These are phyloP conservation scores for Tylochromis polylepis DNA, from an alignment of 2,113 vertebrate species.

Conservation along the genomic window DNA sequence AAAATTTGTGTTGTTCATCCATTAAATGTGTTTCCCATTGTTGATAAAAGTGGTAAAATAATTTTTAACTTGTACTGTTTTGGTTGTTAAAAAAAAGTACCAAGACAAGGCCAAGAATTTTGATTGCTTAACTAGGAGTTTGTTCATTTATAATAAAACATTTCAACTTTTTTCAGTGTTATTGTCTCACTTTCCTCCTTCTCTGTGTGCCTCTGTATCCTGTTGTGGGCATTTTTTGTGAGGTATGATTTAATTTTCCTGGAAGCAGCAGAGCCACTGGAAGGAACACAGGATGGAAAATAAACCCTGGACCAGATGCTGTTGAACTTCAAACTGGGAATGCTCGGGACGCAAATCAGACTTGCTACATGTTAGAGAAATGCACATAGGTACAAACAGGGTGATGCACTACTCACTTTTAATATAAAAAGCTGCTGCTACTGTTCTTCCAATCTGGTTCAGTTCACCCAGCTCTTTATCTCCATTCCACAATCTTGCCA, in stretches of 20 bases:
- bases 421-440: neutral
- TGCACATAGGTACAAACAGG: neutral
- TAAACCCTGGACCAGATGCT: constrained; percentile 16
- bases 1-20: neutral
- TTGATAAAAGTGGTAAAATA: neutral
- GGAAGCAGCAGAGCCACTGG: constrained; percentile 37
- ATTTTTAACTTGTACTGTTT: neutral
- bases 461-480: neutral
- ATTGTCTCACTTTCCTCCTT: neutral
- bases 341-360: constrained; percentile 5
- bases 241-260: constrained; percentile 49
- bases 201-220: neutral
- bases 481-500: neutral
- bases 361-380: neutral
- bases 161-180: neutral
- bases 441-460: neutral
- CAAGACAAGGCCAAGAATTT: constrained; percentile 32
- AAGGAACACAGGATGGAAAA: constrained; percentile 41
- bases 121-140: neutral
- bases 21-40: neutral
- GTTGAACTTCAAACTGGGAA: constrained; percentile 5
- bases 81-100: neutral
- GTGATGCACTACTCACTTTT: neutral
- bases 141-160: constrained; percentile 55
- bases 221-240: constrained; percentile 12